Evolutionary conservation across 2,113 vertebrate genomes (phyloP).

Genomic region (Hippolais icterina): DNA sequence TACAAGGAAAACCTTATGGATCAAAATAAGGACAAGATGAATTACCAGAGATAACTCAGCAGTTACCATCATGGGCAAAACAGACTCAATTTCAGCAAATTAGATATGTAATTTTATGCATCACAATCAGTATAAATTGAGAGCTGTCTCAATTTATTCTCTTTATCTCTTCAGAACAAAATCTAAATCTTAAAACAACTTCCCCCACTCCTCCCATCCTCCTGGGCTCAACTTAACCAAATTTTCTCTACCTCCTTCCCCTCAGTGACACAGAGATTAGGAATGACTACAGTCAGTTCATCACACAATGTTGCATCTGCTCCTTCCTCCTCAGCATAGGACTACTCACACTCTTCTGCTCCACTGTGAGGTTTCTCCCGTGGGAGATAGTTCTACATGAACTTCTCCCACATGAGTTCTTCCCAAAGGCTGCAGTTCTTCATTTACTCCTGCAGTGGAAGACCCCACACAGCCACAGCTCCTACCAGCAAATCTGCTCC

Average conservation of each 20-base stretch:
- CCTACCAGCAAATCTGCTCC: not conserved
- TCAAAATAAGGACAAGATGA: not conserved
- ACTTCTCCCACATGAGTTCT: not conserved
- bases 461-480: not conserved
- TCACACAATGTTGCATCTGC: rapidly evolving
- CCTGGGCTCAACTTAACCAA: not conserved
- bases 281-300: not conserved
- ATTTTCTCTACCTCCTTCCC: not conserved
- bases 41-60: not conserved
- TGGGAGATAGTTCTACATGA: not conserved
- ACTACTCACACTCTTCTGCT: not conserved
- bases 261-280: rapidly evolving
- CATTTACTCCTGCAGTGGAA: not conserved
- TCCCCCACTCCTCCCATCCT: not conserved
- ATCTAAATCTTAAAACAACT: not conserved
- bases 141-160: too few species aligned
- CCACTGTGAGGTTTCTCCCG: not conserved
- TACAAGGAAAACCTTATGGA: not conserved
- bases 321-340: not conserved
- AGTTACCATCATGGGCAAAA: not conserved
- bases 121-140: not conserved
- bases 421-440: not conserved
- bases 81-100: not conserved
- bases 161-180: too few species aligned
- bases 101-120: not conserved